Evolutionary conservation across 2,113 vertebrate genomes (phyloP).

Genomic region (Rhegmatorhina hoffmannsi): DNA sequence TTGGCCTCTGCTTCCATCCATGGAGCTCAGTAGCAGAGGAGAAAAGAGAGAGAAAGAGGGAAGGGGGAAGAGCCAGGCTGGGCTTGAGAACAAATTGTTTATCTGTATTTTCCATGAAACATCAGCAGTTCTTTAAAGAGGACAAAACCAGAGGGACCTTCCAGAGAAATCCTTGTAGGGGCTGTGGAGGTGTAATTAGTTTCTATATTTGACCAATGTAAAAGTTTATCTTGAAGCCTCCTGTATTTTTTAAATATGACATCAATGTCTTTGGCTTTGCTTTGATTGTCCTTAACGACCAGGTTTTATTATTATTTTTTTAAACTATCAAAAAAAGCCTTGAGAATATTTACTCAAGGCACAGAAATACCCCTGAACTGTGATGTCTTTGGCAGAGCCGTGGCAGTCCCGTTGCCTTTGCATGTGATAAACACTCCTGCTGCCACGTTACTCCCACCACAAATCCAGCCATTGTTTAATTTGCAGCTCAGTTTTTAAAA

Average conservation of each 20-base stretch:
- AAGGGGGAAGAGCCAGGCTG: not conserved
- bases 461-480: slow-evolving; percentile 60
- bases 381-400: slow-evolving; percentile 63
- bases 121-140: slow-evolving; percentile 56
- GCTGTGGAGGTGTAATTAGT: slow-evolving; percentile 6
- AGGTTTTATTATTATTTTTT: slow-evolving; percentile 47
- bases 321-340: not conserved
- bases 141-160: slow-evolving; percentile 36
- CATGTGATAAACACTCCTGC: slow-evolving; percentile 51
- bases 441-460: slow-evolving; percentile 25
- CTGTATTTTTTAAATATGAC: slow-evolving; percentile 51
- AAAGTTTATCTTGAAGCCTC: slow-evolving; percentile 47
- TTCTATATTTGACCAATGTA: slow-evolving; percentile 54
- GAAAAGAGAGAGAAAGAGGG: not conserved
- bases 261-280: slow-evolving; percentile 23
- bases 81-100: slow-evolving; percentile 3
- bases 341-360: slow-evolving; percentile 49
- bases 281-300: slow-evolving; percentile 46
- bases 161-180: slow-evolving; percentile 25
- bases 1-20: not conserved
- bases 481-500: slow-evolving; percentile 50
- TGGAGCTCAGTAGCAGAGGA: not conserved
- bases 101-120: slow-evolving; percentile 17
- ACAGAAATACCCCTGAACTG: slow-evolving; percentile 39
- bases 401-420: slow-evolving; percentile 19